phyloP scores from a whole-genome alignment of 1,140 invertebrate species.

The Pogonus chalceus region DNA sequence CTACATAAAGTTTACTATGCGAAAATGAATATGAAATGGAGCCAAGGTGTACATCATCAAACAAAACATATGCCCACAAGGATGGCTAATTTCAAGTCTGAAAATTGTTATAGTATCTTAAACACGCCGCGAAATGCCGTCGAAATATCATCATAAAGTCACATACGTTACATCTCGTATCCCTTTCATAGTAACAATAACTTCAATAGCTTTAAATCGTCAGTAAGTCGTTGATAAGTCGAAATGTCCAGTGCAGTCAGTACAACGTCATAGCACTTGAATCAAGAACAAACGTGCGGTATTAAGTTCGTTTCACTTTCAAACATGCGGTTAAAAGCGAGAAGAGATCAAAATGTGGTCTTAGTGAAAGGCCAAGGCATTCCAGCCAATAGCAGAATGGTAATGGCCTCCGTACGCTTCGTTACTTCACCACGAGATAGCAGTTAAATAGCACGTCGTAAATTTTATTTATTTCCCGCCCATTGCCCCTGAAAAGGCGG shows the following conservation, averaged over 20 bases:
- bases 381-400: slow-evolving; percentile 32
- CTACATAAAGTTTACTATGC: not conserved
- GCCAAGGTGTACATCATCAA: slow-evolving; percentile 3
- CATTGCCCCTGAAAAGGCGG: slow-evolving; percentile 30
- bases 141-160: slow-evolving; percentile 16
- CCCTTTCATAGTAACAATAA: not conserved
- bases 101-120: slow-evolving; percentile 20
- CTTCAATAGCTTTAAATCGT: not conserved
- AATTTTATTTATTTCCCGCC: slow-evolving; percentile 36
- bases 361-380: slow-evolving; percentile 21
- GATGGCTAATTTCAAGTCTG: slow-evolving; percentile 11
- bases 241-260: not conserved
- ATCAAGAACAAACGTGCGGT: not conserved
- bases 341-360: slow-evolving; percentile 19
- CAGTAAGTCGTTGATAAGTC: not conserved
- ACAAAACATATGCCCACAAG: slow-evolving; percentile 11
- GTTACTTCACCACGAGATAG: slow-evolving; percentile 36
- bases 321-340: slow-evolving; percentile 18
- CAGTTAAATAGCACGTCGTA: slow-evolving; percentile 37
- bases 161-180: slow-evolving; percentile 11
- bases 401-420: slow-evolving; percentile 37
- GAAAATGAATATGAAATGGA: slow-evolving; percentile 3
- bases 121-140: slow-evolving; percentile 30
- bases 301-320: slow-evolving; percentile 15
- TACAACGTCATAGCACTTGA: not conserved